These are phyloP conservation scores for Noctilio leporinus DNA, from an alignment of 2,113 vertebrate genomes.

Conservation along the genomic window DNA sequence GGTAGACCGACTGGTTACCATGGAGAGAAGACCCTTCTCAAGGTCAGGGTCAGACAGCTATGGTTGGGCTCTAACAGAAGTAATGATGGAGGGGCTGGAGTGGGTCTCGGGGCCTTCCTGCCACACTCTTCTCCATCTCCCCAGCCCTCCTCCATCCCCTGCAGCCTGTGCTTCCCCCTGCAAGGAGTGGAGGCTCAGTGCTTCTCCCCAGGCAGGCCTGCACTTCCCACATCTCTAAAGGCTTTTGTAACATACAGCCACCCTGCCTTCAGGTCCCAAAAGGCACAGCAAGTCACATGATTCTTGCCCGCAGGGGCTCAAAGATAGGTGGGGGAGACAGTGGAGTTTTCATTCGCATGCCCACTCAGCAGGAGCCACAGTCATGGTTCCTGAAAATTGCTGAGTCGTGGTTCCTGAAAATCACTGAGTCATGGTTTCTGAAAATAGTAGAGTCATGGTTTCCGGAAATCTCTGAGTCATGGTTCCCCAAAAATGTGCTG, in stretches of 20 bases:
- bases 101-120: background rate
- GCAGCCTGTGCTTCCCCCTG: background rate
- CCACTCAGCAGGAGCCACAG: fast-evolving
- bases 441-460: too few species aligned
- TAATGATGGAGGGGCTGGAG: background rate
- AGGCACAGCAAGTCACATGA: background rate
- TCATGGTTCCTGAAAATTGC: too few species aligned
- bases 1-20: background rate
- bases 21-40: background rate
- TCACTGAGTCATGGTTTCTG: too few species aligned
- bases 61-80: background rate
- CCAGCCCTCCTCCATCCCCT: background rate
- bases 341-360: background rate
- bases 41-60: background rate
- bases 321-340: background rate
- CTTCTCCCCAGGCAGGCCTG: background rate
- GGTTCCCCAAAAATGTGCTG: too few species aligned
- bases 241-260: background rate
- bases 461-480: too few species aligned
- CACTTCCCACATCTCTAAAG: background rate
- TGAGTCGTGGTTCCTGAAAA: too few species aligned
- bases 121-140: background rate
- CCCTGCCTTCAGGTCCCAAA: background rate
- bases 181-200: background rate
- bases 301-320: background rate